These are phyloP conservation scores for Holotrichia oblita DNA, from an alignment of 1,140 invertebrate genomes.

Conservation along the genomic window DNA sequence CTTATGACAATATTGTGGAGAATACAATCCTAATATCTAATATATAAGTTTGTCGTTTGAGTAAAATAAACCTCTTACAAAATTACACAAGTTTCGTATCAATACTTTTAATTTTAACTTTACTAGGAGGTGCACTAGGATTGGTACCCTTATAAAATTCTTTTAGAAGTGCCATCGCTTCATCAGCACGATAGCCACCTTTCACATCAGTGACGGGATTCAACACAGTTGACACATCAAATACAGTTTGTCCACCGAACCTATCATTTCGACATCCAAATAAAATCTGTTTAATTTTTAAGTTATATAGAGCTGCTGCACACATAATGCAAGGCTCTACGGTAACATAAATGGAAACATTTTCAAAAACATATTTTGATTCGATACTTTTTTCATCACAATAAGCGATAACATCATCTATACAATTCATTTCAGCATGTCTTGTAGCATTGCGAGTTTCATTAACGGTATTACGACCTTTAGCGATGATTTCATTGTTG, in stretches of 20 bases:
- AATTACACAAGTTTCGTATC: neutral
- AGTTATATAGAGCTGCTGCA: slow-evolving; percentile 83
- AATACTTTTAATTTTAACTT: slow-evolving; percentile 62
- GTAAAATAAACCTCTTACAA: neutral
- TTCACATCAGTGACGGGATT: slow-evolving; percentile 64
- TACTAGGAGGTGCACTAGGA: slow-evolving; percentile 86
- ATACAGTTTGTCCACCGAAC: slow-evolving; percentile 95
- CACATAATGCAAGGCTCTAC: slow-evolving; percentile 99
- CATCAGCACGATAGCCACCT: slow-evolving; percentile 76
- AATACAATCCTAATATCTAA: too few species aligned
- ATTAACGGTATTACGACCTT: slow-evolving; percentile 86
- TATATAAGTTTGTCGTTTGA: too few species aligned
- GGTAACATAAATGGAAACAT: slow-evolving; percentile 84
- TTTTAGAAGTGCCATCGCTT: slow-evolving; percentile 89
- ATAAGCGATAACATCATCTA: slow-evolving; percentile 80
- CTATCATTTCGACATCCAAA: slow-evolving; percentile 96
- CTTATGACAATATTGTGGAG: too few species aligned
- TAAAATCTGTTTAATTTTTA: slow-evolving; percentile 79
- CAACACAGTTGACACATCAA: slow-evolving; percentile 75
- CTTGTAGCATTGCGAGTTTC: slow-evolving; percentile 92
- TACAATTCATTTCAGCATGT: slow-evolving; percentile 96
- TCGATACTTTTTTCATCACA: slow-evolving; percentile 70
- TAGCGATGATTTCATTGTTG: slow-evolving; percentile 72
- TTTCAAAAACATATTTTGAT: slow-evolving; percentile 71
- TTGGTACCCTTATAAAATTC: slow-evolving; percentile 95